phyloP scores from a whole-genome alignment of 1,140 invertebrate genomes.

The Choristoneura fumiferana region DNA sequence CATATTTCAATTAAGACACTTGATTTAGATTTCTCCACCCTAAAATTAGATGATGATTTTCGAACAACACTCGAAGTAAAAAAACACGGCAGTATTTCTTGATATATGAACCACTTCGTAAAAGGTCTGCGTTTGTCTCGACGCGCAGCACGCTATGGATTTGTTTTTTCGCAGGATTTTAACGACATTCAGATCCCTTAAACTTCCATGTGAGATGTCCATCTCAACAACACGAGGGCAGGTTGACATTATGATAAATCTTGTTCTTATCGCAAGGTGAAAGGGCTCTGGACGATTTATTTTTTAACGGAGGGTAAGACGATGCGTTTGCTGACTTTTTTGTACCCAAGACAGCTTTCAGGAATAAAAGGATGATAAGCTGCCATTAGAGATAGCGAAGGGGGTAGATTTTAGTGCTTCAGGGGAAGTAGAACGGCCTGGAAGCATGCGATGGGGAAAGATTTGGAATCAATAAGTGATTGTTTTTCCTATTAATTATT shows the following conservation, averaged over 20 bases:
- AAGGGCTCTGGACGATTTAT: constrained; percentile 24
- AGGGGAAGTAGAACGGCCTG: constrained; percentile 38
- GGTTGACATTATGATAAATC: constrained; percentile 26
- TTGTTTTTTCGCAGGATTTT: too few relatives aligned
- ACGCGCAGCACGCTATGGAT: too few relatives aligned
- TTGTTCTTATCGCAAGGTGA: constrained; percentile 23
- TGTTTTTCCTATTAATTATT: constrained; percentile 16
- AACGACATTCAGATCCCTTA: constrained; percentile 1
- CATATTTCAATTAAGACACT: too few relatives aligned
- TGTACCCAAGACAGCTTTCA: constrained; percentile 34
- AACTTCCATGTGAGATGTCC: constrained; percentile 11
- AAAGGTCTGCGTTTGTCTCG: too few relatives aligned
- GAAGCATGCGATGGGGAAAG: constrained; percentile 39
- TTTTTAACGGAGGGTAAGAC: constrained; percentile 34
- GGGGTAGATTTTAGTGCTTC: constrained; percentile 34
- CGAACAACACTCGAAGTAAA: too few relatives aligned
- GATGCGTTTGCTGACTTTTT: constrained; percentile 43
- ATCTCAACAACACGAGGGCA: constrained; percentile 24
- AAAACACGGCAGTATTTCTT: too few relatives aligned
- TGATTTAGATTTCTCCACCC: too few relatives aligned
- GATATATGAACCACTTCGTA: too few relatives aligned
- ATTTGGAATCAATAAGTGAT: constrained; percentile 16
- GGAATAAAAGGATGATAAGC: constrained; percentile 60
- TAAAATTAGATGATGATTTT: too few relatives aligned
- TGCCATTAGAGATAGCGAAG: constrained; percentile 36